phyloP scores from a whole-genome alignment of 2,888 invertebrate genomes.

The Microctonus brassicae region DNA sequence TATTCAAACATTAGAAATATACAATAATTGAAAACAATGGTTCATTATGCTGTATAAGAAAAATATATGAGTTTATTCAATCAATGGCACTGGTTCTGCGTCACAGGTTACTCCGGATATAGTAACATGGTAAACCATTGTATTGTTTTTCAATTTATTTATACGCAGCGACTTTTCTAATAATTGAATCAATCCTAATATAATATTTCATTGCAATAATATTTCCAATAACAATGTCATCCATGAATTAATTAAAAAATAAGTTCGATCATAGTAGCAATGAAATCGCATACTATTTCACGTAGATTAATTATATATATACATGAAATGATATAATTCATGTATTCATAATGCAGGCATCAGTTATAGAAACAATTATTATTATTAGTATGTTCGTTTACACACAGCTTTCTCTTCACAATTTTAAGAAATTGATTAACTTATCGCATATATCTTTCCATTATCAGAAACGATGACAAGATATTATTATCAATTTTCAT shows the following conservation, averaged over 20 bases:
- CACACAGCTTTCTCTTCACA: too few relatives aligned
- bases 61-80: constrained; percentile 53
- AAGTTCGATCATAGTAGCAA: too few relatives aligned
- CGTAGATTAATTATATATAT: too few relatives aligned
- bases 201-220: not conserved
- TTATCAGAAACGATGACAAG: too few relatives aligned
- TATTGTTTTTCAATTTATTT: constrained; percentile 49
- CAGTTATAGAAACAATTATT: too few relatives aligned
- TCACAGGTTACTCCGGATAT: constrained; percentile 64
- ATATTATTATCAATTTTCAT: too few relatives aligned
- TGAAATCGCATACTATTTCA: too few relatives aligned
- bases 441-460: too few relatives aligned
- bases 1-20: not conserved
- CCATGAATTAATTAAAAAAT: constrained; percentile 9
- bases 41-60: not conserved
- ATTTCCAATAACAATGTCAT: not conserved
- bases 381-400: too few relatives aligned
- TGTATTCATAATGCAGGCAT: too few relatives aligned
- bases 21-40: not conserved
- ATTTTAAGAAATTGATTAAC: too few relatives aligned
- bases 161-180: constrained; percentile 19
- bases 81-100: constrained; percentile 46
- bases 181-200: not conserved
- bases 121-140: constrained; percentile 59
- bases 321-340: too few relatives aligned